A percentile compares a stretch with the other conserved stretches of the same genome.
These are phyloP conservation scores for Ceratina calcarata DNA, from an alignment of 1,140 invertebrate genomes.

Conservation along the genomic window DNA sequence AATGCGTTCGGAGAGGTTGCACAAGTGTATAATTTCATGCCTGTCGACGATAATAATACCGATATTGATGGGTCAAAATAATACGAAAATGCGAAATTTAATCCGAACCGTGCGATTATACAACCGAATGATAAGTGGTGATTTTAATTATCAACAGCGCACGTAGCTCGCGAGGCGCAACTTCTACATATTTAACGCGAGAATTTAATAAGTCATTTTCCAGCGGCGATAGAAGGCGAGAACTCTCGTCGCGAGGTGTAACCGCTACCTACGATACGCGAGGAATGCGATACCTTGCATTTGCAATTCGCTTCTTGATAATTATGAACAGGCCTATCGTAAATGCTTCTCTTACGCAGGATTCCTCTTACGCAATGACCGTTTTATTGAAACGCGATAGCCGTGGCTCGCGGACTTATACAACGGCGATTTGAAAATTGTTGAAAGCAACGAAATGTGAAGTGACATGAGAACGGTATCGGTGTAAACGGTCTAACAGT, in stretches of 20 bases:
- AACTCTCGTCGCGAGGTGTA: conserved; percentile 23
- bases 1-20: not conserved
- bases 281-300: conserved; percentile 39
- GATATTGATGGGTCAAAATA: not conserved
- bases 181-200: not conserved
- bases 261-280: conserved; percentile 47
- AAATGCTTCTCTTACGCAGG: conserved; percentile 15
- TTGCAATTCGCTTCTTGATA: conserved; percentile 34
- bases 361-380: conserved; percentile 29
- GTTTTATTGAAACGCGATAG: conserved; percentile 28
- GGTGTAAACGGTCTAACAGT: not conserved
- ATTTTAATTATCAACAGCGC: conserved; percentile 35
- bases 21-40: not conserved
- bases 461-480: conserved; percentile 18
- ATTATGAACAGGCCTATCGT: conserved; percentile 25
- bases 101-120: not conserved
- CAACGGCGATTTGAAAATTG: conserved; percentile 19
- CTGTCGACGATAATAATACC: not conserved
- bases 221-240: not conserved
- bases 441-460: conserved; percentile 10
- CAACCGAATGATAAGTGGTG: conserved; percentile 10
- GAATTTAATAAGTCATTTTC: conserved; percentile 47
- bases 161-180: not conserved
- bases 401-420: not conserved
- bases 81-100: not conserved